Conservation (phyloP, 2,113 vertebrate species). For the Ascaphus truei region DNA sequence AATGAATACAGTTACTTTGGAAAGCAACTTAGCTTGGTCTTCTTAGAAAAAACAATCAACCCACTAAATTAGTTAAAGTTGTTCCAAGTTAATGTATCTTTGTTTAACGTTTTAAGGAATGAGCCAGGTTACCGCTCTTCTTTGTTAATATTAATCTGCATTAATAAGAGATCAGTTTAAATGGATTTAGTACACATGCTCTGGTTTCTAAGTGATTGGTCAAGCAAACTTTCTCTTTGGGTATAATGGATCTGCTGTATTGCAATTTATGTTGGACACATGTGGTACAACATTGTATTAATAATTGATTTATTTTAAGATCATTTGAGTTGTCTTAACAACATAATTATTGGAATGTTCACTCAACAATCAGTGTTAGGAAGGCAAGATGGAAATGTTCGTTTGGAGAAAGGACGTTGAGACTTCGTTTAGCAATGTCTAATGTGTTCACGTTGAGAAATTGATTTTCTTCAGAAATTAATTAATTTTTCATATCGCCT, state of each 20-base stretch:
- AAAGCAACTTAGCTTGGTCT: slow-evolving; percentile 53
- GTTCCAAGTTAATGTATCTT: slow-evolving; percentile 47
- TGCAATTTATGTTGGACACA: neutral
- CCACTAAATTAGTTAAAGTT: slow-evolving; percentile 51
- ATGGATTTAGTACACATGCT: slow-evolving; percentile 61
- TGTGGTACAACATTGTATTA: slow-evolving; percentile 35
- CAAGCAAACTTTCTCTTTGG: slow-evolving; percentile 58
- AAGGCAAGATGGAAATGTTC: slow-evolving; percentile 87
- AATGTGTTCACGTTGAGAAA: slow-evolving; percentile 99
- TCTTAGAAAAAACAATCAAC: slow-evolving; percentile 48
- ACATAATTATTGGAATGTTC: slow-evolving; percentile 74
- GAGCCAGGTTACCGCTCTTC: no score
- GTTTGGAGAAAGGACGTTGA: slow-evolving; percentile 87
- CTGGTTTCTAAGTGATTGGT: slow-evolving; percentile 63
- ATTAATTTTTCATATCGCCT: slow-evolving; percentile 99
- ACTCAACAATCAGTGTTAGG: slow-evolving; percentile 88
- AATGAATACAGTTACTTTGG: slow-evolving; percentile 53
- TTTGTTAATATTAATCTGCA: slow-evolving; percentile 62
- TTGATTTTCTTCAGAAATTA: slow-evolving; percentile 99
- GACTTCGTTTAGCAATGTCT: slow-evolving; percentile 88
- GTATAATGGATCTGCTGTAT: slow-evolving; percentile 4
- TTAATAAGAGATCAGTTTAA: slow-evolving; percentile 72
- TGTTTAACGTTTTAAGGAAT: no score
- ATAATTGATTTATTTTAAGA: slow-evolving; percentile 46
- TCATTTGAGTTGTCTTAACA: slow-evolving; percentile 53